Conservation (phyloP, 1,140 invertebrate species). For the Rhopalosiphum maidis region DNA sequence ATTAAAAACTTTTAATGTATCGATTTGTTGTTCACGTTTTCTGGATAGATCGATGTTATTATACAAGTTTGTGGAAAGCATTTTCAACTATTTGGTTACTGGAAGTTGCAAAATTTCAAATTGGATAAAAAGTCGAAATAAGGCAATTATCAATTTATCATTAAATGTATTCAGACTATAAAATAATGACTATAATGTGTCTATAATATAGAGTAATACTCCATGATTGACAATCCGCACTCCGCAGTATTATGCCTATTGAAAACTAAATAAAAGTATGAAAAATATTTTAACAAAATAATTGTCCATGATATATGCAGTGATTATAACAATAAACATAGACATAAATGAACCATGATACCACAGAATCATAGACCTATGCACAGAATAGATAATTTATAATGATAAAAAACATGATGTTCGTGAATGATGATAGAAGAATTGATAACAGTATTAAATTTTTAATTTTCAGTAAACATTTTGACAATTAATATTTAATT, state of each 20-base stretch:
- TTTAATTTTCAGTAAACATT: not conserved
- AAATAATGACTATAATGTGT: not conserved
- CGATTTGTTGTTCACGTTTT: slow-evolving; percentile 67
- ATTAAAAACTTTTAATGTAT: slow-evolving; percentile 76
- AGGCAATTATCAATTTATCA: not conserved
- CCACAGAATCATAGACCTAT: no score
- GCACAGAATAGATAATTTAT: not conserved
- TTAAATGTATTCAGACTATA: not conserved
- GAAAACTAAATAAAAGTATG: not conserved
- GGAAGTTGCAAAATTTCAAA: not conserved
- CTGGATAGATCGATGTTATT: not conserved
- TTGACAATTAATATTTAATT: not conserved
- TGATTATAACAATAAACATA: no score
- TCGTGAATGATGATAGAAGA: not conserved
- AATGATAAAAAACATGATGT: not conserved
- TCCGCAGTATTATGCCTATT: no score
- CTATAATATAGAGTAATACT: no score
- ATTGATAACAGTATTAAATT: slow-evolving; percentile 20
- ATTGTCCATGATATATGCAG: not conserved
- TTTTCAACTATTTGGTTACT: not conserved
- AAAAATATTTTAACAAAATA: no score
- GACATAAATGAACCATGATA: no score
- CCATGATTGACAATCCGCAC: no score
- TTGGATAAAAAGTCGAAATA: not conserved
- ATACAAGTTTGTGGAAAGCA: slow-evolving; percentile 26